Conservation (phyloP, 2,888 invertebrate species). For the Platycheirus rosarum region DNA sequence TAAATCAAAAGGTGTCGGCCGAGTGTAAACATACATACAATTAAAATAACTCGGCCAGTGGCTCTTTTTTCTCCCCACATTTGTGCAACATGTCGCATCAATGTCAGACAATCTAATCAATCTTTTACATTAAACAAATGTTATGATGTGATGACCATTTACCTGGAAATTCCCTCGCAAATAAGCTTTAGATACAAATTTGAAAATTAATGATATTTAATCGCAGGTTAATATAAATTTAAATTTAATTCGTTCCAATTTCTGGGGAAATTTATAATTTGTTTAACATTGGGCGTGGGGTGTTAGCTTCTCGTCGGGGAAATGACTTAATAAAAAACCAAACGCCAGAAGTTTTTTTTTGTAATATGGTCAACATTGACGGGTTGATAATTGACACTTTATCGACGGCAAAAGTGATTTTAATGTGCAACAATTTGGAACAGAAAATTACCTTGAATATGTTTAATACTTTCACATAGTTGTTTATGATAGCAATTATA, state of each 20-base stretch:
- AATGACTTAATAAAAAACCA: conserved; percentile 21
- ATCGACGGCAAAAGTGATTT: no score
- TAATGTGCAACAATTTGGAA: no score
- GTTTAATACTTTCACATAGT: no score
- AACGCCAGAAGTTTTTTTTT: no score
- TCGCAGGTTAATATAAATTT: not conserved
- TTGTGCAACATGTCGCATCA: not conserved
- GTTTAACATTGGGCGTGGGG: conserved; percentile 29
- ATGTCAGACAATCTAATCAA: conserved; percentile 8
- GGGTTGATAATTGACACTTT: no score
- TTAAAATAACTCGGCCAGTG: conserved; percentile 76
- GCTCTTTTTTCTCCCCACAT: conserved; percentile 30
- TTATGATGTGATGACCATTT: conserved; percentile 8
- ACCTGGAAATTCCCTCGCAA: conserved; percentile 3
- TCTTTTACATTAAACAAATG: conserved; percentile 16
- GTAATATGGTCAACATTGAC: no score
- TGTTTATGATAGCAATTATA: no score
- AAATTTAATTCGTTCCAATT: not conserved
- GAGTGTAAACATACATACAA: conserved; percentile 58
- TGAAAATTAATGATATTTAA: conserved; percentile 5
- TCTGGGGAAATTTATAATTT: conserved; percentile 60
- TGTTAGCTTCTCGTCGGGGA: conserved; percentile 4
- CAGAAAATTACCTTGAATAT: no score
- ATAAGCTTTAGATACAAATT: not conserved
- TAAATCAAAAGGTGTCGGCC: conserved; percentile 40